Conservation (phyloP, 2,113 vertebrate species). For the Larimichthys crocea region DNA sequence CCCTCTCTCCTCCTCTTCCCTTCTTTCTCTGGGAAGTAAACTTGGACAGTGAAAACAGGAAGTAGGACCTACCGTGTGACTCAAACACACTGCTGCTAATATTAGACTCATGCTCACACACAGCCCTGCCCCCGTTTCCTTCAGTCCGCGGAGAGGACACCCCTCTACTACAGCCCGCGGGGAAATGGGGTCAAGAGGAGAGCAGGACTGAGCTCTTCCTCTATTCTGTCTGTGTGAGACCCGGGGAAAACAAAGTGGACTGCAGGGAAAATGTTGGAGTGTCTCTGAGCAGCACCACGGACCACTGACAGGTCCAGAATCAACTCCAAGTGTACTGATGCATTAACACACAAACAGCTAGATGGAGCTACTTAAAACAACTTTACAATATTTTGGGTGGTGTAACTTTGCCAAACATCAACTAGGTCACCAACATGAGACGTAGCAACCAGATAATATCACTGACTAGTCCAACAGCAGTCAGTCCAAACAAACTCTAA, state of each 20-base stretch:
- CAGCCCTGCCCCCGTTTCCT: conserved; percentile 74
- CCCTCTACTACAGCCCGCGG: conserved; percentile 59
- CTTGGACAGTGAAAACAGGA: conserved; percentile 86
- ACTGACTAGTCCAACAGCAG: too few species aligned
- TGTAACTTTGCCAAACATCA: too few species aligned
- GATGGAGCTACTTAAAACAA: too few species aligned
- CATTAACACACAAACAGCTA: too few species aligned
- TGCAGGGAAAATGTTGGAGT: neutral
- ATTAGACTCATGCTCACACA: conserved; percentile 67
- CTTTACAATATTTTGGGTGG: too few species aligned
- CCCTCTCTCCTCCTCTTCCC: conserved; percentile 44
- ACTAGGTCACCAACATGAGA: too few species aligned
- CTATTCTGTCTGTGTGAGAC: conserved; percentile 1
- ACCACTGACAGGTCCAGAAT: neutral
- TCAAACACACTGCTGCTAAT: conserved; percentile 81
- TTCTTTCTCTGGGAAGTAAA: conserved; percentile 81
- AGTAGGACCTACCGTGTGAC: conserved; percentile 82
- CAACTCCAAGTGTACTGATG: neutral
- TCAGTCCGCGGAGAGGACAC: conserved; percentile 68
- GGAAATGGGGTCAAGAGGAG: conserved; percentile 60
- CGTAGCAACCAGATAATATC: too few species aligned
- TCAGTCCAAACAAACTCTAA: too few species aligned
- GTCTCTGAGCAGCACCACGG: neutral
- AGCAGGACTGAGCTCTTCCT: conserved; percentile 46
- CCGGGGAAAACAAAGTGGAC: neutral